Percentiles rank a stretch among this genome's conserved stretches.
These are phyloP conservation scores for Homarus gammarus DNA, from an alignment of 2,888 invertebrate species.

Conservation along the genomic window DNA sequence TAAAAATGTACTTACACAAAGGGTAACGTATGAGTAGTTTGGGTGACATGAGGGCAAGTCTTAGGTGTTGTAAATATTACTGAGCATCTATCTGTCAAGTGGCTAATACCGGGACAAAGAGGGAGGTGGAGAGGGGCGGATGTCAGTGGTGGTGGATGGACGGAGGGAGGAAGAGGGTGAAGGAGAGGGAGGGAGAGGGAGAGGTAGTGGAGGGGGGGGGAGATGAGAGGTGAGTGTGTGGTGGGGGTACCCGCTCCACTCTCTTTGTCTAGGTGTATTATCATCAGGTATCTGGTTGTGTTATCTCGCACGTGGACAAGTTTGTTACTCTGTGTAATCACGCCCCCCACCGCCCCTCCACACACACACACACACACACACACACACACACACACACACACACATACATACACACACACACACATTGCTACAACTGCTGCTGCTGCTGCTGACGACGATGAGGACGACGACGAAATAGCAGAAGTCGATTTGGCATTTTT, in stretches of 20 bases:
- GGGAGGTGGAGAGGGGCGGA: background rate
- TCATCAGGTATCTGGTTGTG: background rate
- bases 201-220: background rate
- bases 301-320: background rate
- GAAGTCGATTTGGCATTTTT: no score
- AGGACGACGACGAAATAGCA: no score
- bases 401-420: background rate
- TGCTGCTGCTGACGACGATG: no score
- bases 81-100: background rate
- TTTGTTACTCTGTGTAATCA: background rate
- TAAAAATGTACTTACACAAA: no score
- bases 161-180: background rate
- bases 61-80: no score
- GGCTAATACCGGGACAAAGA: background rate
- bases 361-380: background rate
- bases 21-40: no score
- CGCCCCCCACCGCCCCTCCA: slow-evolving; percentile 5
- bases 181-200: background rate
- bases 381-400: background rate
- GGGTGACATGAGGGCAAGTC: no score
- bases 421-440: background rate
- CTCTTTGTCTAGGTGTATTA: background rate
- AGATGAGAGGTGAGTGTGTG: background rate
- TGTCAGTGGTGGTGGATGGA: no score
- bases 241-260: no score